phyloP scores from a whole-genome alignment of 2,113 vertebrate genomes.

The Eretmochelys imbricata region DNA sequence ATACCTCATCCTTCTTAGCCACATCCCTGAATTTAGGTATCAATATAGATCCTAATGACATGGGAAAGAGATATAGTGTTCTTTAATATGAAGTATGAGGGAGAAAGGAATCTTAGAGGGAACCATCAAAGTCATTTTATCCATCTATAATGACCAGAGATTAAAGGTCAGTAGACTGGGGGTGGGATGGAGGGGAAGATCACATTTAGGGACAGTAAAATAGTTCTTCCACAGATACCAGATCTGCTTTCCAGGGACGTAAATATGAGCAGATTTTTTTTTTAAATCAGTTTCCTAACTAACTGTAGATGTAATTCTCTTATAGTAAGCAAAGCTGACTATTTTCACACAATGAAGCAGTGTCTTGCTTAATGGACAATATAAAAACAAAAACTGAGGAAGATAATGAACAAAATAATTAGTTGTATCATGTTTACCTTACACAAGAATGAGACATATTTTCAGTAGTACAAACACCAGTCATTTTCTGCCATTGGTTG shows the following conservation, averaged over 20 bases:
- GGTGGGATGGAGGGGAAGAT: not conserved
- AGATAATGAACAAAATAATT: not conserved
- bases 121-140: not conserved
- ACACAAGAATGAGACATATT: not conserved
- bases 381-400: conserved; percentile 3
- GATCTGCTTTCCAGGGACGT: not conserved
- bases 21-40: not conserved
- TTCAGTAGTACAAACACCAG: not conserved
- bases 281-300: not conserved
- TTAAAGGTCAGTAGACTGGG: not conserved
- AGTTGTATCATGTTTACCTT: not conserved
- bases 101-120: not conserved
- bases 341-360: conserved; percentile 57
- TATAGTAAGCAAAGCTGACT: conserved; percentile 31
- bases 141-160: not conserved
- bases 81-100: not conserved
- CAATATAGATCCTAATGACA: fast-evolving
- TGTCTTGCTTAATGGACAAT: not conserved
- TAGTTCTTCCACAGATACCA: not conserved
- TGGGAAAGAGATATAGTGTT: not conserved
- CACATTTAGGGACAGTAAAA: not conserved
- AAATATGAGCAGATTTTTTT: not conserved
- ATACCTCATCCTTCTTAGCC: conserved; percentile 13
- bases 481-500: not conserved
- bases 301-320: not conserved